Evolutionary conservation across 2,888 invertebrate species (phyloP).

Genomic region (Pterostichus madidus): DNA sequence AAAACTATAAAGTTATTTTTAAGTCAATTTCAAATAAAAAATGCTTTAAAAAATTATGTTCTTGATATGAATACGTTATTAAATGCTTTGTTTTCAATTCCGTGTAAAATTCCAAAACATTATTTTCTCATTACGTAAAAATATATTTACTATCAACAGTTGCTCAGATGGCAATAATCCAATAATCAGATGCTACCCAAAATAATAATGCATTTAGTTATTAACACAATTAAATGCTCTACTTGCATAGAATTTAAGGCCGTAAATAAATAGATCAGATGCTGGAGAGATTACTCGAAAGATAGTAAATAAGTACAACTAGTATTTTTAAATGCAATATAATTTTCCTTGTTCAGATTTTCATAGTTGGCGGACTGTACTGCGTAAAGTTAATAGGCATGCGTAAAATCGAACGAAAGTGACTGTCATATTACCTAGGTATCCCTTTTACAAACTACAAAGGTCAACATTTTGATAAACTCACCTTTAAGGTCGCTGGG

Average conservation of each 20-base stretch:
- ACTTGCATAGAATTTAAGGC: conserved; percentile 4
- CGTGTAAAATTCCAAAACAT: too few species aligned
- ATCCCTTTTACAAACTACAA: conserved; percentile 31
- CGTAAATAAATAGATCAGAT: neutral
- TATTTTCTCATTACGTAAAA: conserved; percentile 23
- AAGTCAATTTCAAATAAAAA: too few species aligned
- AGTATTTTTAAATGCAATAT: too few species aligned
- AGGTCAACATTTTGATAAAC: conserved; percentile 59
- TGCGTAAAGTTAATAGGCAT: conserved; percentile 34
- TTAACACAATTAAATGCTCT: neutral
- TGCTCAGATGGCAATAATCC: conserved; percentile 59
- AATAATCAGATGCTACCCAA: conserved; percentile 11
- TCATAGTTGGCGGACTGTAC: too few species aligned
- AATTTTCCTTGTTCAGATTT: too few species aligned
- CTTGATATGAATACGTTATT: neutral
- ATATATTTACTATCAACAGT: conserved; percentile 47
- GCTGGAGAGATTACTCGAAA: neutral
- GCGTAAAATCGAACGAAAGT: conserved; percentile 53
- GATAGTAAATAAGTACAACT: neutral
- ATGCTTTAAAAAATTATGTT: too few species aligned
- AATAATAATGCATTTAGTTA: conserved; percentile 1
- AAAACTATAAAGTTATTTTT: too few species aligned
- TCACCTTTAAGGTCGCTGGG: conserved; percentile 63
- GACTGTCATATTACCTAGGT: conserved; percentile 40
- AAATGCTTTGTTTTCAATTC: conserved; percentile 18